Evolutionary conservation across 2,113 vertebrate genomes (phyloP), one percentile per base, ranked within the genome.

Genomic region (Motacilla tschutschensis): DNA sequence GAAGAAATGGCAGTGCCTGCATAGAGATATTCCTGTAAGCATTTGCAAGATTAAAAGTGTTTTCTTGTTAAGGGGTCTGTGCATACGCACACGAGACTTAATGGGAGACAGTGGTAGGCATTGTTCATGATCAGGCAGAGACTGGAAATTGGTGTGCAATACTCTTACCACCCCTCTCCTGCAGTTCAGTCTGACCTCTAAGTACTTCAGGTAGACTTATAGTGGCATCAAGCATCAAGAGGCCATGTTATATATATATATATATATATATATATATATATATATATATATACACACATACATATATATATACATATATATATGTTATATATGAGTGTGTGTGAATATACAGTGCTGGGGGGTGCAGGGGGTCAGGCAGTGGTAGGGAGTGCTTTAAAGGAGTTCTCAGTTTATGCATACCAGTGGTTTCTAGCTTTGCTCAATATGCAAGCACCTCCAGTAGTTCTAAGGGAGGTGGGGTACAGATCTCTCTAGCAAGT

Each of bases 391-490:
- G 44, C 55, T 91, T 79, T 75, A 77, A 75, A 78, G 48, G 46
- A 46, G 17, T 35, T 80, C 54, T n/a, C 17, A 54, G 48, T 57
- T 75, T 79, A 17, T 79, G 75, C 59, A 86, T 76, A 25, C 74
- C 58, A 50, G 63, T 65, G 62, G 46, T 81, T 83, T 90, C 44
- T 43, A 88, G 26, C 43, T 22, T 58, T 81, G 66, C n/a, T 78
- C 58, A 62, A 8, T n/a, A 38, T 50, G 43, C 46, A 69, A 36
- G 20, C 20, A 81, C 50, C 46, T 88, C 35, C 38, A 67, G 54
- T 75, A 41, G 47, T 75, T 83, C 33, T 69, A 41, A 70, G 59
- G 24, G 35, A 57, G 40, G 43, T 55, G 17, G 26, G 21, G 21
- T 50, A 54, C n/a, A 67, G 48, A 77, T 67, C 64, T 54, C 66